Base-by-base conservation (phyloP, 2,113 vertebrate genomes). In the Apistogramma diplotaenia region DNA sequence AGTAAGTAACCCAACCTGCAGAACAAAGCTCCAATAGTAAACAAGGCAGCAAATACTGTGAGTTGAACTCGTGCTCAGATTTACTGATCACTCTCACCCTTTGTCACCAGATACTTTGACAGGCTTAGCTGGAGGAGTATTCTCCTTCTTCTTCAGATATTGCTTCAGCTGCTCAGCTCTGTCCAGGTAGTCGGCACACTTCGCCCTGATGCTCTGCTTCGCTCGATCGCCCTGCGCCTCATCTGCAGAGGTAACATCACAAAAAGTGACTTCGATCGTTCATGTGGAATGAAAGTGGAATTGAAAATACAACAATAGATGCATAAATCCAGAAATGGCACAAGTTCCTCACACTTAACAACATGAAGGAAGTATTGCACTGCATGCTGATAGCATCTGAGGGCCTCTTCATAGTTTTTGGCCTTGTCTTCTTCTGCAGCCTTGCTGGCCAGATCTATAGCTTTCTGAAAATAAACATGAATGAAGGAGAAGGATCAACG, bases 361-460 rank as follows among this genome's bases (percentile, higher is more conserved):
- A 97, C 97, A 0, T 99, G 98, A 16, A 99, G 94, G 82, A 99
- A 99, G 56, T 98, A 98, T 79, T 98, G 96, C 91, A 99, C 96
- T 0, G 97, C 95, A 40, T 96, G 95, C 90, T 98, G 96, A 93
- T 99, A 99, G 8, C 96, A 95, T 83, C 93, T 91, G 74, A 99
- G 94, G 0, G 98, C 97, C 88, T 99, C 97, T 75, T 97, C 97
- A 6, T 99, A 99, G 94, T 98, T 98, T 93, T 97, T 97, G 71
- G 97, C 97, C 93, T 97, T 98, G 90, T 99, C 98, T 88, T 98
- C 97, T 85, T 97, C 96, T 1, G 98, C 96, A 79, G 97, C 98
- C 95, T 97, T 99, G 37, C 95, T 97, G 85, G 97, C 97, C 90
- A 99, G 93, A 92, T 98, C 97, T 85, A 99, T 99, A 72, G 98